Evolutionary conservation across 2,113 vertebrate species (phyloP), one percentile per base, ranked within the genome.

Genomic region (Dasypus novemcinctus): DNA sequence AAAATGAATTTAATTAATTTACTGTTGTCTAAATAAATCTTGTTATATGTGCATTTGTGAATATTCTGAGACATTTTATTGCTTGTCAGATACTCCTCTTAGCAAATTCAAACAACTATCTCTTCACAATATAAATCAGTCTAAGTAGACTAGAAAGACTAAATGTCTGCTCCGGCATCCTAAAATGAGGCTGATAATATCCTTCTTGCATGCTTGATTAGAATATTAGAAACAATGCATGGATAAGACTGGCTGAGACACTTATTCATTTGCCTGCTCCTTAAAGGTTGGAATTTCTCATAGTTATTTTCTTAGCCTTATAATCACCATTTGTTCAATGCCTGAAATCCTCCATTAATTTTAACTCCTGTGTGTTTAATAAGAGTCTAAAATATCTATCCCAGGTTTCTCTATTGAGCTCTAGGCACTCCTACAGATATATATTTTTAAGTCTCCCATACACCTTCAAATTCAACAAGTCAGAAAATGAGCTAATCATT

Each of bases 31-130:
- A 89, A 74, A 75, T 71, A 95, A 87, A 69, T 0, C 5, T 46
- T 90, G 78, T 79, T 68, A 36, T 66, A 27, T 91, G 33, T 21
- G 49, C 1, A 71, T 87, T 72, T 33, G 18, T 87, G 76, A 95
- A 6, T 11, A 15, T 85, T 90, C 38, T 57, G 41, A 76, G 68
- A 52, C 29, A 64, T 23, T 54, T 17, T 54, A 54, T 54, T 54
- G 52, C 29, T 74, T 93, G 61, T 46, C 8, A 82, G 31, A 38
- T 71, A 49, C 6, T 61, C 46, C 1, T 14, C 57, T 93, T 91
- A 41, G 43, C 64, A 41, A 87, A 64, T 68, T 72, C 23, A 71
- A 63, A 54, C 4, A 54, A 66, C 18, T 89, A 36, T 41, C 10
- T 27, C 7, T 93, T 64, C 20, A 38, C 7, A 18, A 13, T 43